Percentiles rank a stretch among this genome's conserved stretches.
Conservation (phyloP, 2,888 invertebrate species). For the Cynaeus angustus region DNA sequence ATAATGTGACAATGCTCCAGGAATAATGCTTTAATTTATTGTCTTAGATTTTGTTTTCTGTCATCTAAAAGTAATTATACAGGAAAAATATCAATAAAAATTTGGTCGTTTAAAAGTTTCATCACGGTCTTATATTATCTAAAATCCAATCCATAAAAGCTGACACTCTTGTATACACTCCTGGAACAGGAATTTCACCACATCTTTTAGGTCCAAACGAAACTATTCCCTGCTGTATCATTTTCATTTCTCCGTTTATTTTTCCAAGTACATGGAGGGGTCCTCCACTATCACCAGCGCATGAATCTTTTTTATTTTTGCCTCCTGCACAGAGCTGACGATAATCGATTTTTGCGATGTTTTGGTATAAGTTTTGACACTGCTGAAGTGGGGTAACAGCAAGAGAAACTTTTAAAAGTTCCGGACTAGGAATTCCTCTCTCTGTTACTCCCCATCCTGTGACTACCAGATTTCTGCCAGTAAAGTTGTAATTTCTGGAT, state of each 20-base stretch:
- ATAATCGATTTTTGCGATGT: conserved; percentile 56
- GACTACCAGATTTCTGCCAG: conserved; percentile 74
- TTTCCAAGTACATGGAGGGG: conserved; percentile 74
- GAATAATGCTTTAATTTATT: too few relatives aligned
- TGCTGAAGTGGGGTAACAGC: conserved; percentile 66
- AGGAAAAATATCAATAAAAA: too few relatives aligned
- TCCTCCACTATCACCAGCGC: conserved; percentile 81
- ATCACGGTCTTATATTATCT: conserved; percentile 55
- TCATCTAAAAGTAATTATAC: too few relatives aligned
- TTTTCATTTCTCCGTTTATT: conserved; percentile 68
- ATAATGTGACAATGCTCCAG: too few relatives aligned
- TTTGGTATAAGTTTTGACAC: conserved; percentile 63
- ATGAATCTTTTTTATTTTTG: conserved; percentile 75
- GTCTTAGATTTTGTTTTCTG: too few relatives aligned
- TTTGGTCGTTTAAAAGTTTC: too few relatives aligned
- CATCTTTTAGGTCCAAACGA: conserved; percentile 72
- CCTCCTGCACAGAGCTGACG: conserved; percentile 81
- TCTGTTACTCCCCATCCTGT: conserved; percentile 86
- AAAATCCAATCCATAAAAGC: conserved; percentile 81
- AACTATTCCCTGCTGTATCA: conserved; percentile 76
- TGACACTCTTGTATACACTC: conserved; percentile 80
- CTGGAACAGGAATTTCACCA: conserved; percentile 77
- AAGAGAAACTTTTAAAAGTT: conserved; percentile 71
- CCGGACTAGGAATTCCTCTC: conserved; percentile 69
- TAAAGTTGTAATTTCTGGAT: conserved; percentile 67